phyloP scores from a whole-genome alignment of 2,113 vertebrate species.

The Dolichallabes microphthalmus region DNA sequence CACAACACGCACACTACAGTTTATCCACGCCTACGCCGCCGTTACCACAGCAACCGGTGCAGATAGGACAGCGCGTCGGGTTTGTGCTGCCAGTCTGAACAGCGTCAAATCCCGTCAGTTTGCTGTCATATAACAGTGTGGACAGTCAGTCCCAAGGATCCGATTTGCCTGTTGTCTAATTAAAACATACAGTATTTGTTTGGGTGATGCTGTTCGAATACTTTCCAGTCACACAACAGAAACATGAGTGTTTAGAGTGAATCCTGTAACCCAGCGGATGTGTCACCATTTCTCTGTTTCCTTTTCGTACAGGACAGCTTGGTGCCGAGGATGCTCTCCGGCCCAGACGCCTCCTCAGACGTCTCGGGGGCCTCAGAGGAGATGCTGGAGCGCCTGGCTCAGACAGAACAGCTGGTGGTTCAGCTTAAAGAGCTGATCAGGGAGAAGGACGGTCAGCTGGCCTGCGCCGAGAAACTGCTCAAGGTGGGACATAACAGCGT shows the following conservation, averaged over 20 bases:
- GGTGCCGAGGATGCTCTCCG: slow-evolving; percentile 62
- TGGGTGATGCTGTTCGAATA: background rate
- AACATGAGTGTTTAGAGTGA: background rate
- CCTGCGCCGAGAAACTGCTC: slow-evolving; percentile 73
- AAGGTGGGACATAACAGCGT: slow-evolving; percentile 70
- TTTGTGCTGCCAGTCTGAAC: too few species aligned
- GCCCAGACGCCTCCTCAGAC: slow-evolving; percentile 42
- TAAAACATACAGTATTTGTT: background rate
- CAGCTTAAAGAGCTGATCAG: slow-evolving; percentile 85
- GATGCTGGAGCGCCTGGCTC: slow-evolving; percentile 76
- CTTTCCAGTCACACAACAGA: background rate
- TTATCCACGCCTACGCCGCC: too few species aligned
- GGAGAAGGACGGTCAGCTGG: slow-evolving; percentile 83
- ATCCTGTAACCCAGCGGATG: background rate
- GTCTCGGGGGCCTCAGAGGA: slow-evolving; percentile 71
- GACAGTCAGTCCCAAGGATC: too few species aligned
- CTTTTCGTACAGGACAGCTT: slow-evolving; percentile 62
- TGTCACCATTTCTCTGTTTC: background rate
- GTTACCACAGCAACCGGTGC: too few species aligned
- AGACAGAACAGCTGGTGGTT: slow-evolving; percentile 82
- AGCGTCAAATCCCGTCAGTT: too few species aligned
- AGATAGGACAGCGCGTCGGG: too few species aligned
- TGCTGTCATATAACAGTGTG: too few species aligned
- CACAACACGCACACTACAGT: too few species aligned
- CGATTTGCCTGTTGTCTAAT: too few species aligned